phyloP scores from a whole-genome alignment of 2,888 invertebrate species.

The Neocrepidodera transversa region DNA sequence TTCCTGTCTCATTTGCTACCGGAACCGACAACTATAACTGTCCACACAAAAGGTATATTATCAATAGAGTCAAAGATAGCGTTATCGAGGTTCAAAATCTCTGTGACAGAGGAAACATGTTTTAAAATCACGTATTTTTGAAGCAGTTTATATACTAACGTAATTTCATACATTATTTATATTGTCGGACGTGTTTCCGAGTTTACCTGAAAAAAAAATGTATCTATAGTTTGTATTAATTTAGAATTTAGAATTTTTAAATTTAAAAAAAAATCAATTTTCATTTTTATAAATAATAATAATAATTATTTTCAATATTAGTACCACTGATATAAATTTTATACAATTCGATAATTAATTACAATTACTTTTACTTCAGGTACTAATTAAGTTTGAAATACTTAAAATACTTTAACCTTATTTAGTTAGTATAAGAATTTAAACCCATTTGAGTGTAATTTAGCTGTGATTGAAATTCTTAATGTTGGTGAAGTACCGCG shows the following conservation, averaged over 20 bases:
- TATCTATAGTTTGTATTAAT: no score
- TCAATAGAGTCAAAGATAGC: slow-evolving; percentile 13
- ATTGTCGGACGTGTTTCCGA: slow-evolving; percentile 19
- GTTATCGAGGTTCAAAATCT: slow-evolving; percentile 19
- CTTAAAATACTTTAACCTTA: slow-evolving; percentile 14
- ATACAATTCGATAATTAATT: no score
- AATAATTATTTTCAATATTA: no score
- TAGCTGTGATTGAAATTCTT: slow-evolving; percentile 23
- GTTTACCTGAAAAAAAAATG: slow-evolving; percentile 1
- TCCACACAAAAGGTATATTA: slow-evolving; percentile 11
- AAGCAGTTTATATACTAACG: slow-evolving; percentile 14
- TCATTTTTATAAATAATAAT: no score
- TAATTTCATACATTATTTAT: slow-evolving; percentile 26
- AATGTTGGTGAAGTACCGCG: slow-evolving; percentile 23
- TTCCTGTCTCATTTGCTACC: slow-evolving; percentile 12
- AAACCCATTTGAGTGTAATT: slow-evolving; percentile 16
- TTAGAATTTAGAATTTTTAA: no score
- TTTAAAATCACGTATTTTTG: slow-evolving; percentile 25
- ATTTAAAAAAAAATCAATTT: no score
- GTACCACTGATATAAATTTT: no score
- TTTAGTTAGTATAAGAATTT: slow-evolving; percentile 10
- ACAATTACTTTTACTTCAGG: slow-evolving; percentile 9
- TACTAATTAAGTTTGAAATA: slow-evolving; percentile 22
- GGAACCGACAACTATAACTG: slow-evolving; percentile 22
- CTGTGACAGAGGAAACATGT: slow-evolving; percentile 21